A percentile compares a stretch with the other conserved stretches of the same genome.
These are phyloP conservation scores for Aleiodes leptofemur DNA, from an alignment of 2,888 invertebrate genomes.

Conservation along the genomic window DNA sequence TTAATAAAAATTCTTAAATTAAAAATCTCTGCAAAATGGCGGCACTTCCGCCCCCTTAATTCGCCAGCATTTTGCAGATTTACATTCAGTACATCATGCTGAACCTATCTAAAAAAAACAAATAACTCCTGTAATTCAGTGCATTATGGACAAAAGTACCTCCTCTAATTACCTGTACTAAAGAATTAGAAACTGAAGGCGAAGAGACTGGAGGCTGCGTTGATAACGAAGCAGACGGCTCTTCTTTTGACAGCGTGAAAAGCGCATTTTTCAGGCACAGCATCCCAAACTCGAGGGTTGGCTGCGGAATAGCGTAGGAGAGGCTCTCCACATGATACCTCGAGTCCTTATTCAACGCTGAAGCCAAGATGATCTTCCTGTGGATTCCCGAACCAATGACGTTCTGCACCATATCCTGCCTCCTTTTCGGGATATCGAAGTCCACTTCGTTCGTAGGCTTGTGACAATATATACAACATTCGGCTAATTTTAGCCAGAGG, in stretches of 20 bases:
- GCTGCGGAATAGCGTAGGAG: conserved; percentile 90
- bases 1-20: too few relatives aligned
- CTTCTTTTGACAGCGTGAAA: conserved; percentile 79
- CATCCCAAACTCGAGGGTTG: conserved; percentile 92
- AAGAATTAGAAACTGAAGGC: conserved; percentile 13
- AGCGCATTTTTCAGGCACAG: conserved; percentile 92
- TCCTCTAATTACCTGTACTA: too few relatives aligned
- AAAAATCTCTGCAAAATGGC: too few relatives aligned
- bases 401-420: conserved; percentile 79
- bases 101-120: too few relatives aligned
- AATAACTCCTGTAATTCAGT: too few relatives aligned
- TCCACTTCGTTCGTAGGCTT: conserved; percentile 81
- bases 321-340: conserved; percentile 80
- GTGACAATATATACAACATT: conserved; percentile 89
- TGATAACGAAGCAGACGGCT: conserved; percentile 19
- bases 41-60: too few relatives aligned
- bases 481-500: conserved; percentile 94
- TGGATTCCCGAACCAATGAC: conserved; percentile 79
- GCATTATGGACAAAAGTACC: too few relatives aligned
- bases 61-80: too few relatives aligned
- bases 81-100: too few relatives aligned
- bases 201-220: conserved; percentile 56
- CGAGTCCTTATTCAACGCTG: conserved; percentile 77
- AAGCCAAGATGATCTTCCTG: conserved; percentile 80
- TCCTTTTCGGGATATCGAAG: conserved; percentile 78